Conservation (phyloP, 1,140 invertebrate genomes). For the Zaprionus africanus region DNA sequence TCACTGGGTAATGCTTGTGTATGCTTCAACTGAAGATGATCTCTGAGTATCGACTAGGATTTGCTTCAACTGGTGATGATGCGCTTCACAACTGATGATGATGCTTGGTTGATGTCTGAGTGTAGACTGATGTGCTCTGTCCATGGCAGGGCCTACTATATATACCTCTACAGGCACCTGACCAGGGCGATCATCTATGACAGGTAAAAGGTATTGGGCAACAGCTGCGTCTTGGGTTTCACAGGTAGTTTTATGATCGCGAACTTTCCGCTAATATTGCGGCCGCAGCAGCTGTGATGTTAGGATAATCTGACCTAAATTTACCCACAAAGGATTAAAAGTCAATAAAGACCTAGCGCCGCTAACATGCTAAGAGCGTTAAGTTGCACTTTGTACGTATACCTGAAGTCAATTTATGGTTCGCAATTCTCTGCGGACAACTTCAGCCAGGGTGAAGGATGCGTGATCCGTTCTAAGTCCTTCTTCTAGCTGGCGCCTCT, state of each 20-base stretch:
- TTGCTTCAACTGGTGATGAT: too few species aligned
- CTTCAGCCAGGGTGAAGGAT: not conserved
- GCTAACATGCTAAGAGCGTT: not conserved
- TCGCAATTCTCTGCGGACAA: not conserved
- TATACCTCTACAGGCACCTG: conserved; percentile 36
- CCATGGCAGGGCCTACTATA: conserved; percentile 15
- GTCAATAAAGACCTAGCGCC: not conserved
- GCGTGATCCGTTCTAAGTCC: conserved; percentile 18
- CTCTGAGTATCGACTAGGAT: too few species aligned
- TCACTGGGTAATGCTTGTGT: not conserved
- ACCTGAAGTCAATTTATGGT: not conserved
- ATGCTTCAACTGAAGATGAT: not conserved
- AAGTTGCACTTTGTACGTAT: not conserved
- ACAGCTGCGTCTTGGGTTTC: conserved; percentile 39
- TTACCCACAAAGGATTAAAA: not conserved
- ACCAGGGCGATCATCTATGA: too few species aligned
- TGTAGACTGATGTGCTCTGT: conserved; percentile 43
- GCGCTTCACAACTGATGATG: too few species aligned
- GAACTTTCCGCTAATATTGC: not conserved
- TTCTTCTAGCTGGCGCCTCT: conserved; percentile 32
- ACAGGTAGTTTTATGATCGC: not conserved
- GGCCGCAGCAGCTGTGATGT: conserved; percentile 14
- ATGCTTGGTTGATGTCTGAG: too few species aligned
- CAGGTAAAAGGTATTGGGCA: conserved; percentile 25
- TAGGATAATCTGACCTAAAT: conserved; percentile 11